These are phyloP conservation scores for Ophonus ardosiacus DNA, from an alignment of 2,888 invertebrate genomes.

Conservation along the genomic window DNA sequence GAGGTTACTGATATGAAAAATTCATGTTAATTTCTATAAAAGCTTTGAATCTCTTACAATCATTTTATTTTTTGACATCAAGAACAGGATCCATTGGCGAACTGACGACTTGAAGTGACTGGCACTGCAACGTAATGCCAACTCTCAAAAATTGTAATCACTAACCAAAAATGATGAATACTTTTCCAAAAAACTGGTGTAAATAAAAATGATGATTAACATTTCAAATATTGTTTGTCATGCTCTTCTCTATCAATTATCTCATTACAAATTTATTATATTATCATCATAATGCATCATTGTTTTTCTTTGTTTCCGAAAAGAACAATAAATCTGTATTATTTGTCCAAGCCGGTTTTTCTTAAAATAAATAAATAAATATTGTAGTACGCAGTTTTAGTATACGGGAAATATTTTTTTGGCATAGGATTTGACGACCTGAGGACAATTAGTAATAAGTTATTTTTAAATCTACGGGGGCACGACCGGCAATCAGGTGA, in stretches of 20 bases:
- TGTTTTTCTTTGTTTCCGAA: not conserved
- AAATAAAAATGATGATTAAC: conserved; percentile 39
- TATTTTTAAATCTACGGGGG: conserved; percentile 61
- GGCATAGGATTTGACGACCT: conserved; percentile 43
- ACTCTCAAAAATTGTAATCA: conserved; percentile 3
- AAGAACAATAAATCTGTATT: not conserved
- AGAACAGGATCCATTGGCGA: conserved; percentile 64
- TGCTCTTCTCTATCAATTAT: not conserved
- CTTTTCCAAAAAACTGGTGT: conserved; percentile 24
- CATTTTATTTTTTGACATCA: conserved; percentile 66
- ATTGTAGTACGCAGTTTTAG: conserved; percentile 44
- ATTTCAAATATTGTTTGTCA: conserved; percentile 22
- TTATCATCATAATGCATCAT: not conserved
- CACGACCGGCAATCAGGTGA: conserved; percentile 58
- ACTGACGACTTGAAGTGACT: conserved; percentile 63
- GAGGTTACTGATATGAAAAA: conserved; percentile 47
- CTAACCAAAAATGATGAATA: conserved; percentile 1
- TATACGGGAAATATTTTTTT: conserved; percentile 37
- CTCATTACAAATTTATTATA: not conserved
- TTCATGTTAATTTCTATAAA: conserved; percentile 60
- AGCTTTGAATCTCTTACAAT: conserved; percentile 65
- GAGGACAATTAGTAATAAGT: conserved; percentile 55
- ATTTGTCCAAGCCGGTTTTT: conserved; percentile 18
- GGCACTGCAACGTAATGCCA: conserved; percentile 61
- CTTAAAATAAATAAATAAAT: conserved; percentile 40